These are phyloP conservation scores for Orycteropus afer DNA, from an alignment of 2,113 vertebrate species.

Conservation along the genomic window DNA sequence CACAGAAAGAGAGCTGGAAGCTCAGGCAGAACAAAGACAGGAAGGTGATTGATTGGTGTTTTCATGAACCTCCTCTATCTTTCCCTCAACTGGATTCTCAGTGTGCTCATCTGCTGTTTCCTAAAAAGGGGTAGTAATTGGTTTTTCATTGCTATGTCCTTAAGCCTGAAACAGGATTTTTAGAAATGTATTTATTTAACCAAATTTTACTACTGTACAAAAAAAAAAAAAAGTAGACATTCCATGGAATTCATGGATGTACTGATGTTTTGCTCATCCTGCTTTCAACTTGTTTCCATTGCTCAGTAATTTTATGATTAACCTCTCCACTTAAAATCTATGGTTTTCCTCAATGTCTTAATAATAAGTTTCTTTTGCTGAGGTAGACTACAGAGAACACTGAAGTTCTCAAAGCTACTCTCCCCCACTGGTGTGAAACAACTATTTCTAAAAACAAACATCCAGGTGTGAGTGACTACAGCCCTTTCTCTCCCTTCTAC, in stretches of 20 bases:
- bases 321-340: not conserved
- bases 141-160: not conserved
- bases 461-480: accelerated
- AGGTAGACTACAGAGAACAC: not conserved
- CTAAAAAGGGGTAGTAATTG: not conserved
- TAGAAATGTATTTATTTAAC: too few species aligned
- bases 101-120: not conserved
- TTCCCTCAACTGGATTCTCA: not conserved
- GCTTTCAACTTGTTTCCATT: not conserved
- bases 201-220: too few species aligned
- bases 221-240: not conserved
- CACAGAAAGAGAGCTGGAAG: not conserved
- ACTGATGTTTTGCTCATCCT: too few species aligned
- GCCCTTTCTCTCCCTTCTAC: not conserved
- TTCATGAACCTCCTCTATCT: not conserved
- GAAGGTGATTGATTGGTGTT: not conserved
- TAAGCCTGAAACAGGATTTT: not conserved
- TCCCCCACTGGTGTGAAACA: not conserved
- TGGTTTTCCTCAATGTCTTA: not conserved
- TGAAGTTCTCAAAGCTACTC: not conserved
- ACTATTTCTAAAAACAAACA: not conserved
- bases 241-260: not conserved
- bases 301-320: not conserved
- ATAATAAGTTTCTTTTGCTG: not conserved
- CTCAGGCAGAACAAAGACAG: too few species aligned